phyloP scores from a whole-genome alignment of 2,888 invertebrate species.

The Rutpela maculata region DNA sequence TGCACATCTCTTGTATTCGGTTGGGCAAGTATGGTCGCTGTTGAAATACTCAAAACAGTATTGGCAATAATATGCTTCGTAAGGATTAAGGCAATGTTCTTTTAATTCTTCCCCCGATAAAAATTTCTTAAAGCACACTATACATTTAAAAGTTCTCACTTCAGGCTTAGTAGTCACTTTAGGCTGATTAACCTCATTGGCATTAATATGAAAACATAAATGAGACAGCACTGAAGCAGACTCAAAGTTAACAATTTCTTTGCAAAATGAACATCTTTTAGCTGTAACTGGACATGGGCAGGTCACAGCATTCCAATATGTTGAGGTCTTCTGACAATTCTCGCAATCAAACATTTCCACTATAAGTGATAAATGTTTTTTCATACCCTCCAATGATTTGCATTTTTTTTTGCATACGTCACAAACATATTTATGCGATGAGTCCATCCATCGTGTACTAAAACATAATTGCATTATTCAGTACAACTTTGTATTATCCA shows the following conservation, averaged over 20 bases:
- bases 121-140: neutral
- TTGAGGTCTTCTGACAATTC: neutral
- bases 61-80: slow-evolving; percentile 25
- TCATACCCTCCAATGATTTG: neutral
- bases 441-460: neutral
- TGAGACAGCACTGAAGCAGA: neutral
- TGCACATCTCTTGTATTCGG: slow-evolving; percentile 15
- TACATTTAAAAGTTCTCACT: neutral
- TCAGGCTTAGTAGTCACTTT: too few relatives aligned
- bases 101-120: neutral
- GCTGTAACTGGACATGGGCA: neutral
- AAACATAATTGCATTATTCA: slow-evolving; percentile 10
- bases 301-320: neutral
- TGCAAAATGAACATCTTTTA: neutral
- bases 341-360: neutral
- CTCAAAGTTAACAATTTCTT: neutral
- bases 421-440: neutral
- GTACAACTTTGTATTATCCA: neutral
- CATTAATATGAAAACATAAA: neutral
- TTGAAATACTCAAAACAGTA: slow-evolving; percentile 9
- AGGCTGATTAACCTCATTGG: neutral
- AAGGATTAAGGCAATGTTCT: neutral
- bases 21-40: slow-evolving; percentile 13
- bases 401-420: neutral
- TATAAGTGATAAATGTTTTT: neutral